Conservation (phyloP, 2,113 vertebrate species). For the Megaceryle maxima region DNA sequence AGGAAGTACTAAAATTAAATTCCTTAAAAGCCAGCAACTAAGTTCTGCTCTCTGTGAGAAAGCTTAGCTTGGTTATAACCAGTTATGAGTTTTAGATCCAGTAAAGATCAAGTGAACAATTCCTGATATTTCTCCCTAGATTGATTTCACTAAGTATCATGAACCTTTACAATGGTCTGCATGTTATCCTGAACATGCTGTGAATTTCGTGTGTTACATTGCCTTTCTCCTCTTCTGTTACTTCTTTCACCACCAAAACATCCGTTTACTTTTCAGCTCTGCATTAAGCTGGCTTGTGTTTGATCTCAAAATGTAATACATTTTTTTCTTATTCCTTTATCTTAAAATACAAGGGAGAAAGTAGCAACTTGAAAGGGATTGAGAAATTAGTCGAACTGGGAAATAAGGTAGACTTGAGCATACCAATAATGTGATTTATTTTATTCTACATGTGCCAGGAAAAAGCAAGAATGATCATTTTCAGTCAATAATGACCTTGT, state of each 20-base stretch:
- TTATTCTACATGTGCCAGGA: neutral
- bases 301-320: neutral
- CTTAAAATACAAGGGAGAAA: neutral
- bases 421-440: neutral
- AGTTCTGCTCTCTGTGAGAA: neutral
- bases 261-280: neutral
- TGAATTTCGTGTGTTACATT: neutral
- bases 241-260: neutral
- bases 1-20: neutral
- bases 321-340: neutral
- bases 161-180: neutral
- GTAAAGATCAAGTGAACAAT: neutral
- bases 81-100: neutral
- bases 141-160: neutral
- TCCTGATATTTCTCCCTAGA: neutral
- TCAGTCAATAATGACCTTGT: neutral
- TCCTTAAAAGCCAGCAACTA: neutral
- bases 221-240: neutral
- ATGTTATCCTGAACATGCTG: neutral
- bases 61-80: neutral
- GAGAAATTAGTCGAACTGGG: neutral
- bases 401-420: neutral
- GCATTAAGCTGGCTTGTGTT: neutral
- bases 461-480: neutral
- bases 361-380: neutral